Conservation (phyloP, 2,888 invertebrate species). For the Notodonta dromedarius region DNA sequence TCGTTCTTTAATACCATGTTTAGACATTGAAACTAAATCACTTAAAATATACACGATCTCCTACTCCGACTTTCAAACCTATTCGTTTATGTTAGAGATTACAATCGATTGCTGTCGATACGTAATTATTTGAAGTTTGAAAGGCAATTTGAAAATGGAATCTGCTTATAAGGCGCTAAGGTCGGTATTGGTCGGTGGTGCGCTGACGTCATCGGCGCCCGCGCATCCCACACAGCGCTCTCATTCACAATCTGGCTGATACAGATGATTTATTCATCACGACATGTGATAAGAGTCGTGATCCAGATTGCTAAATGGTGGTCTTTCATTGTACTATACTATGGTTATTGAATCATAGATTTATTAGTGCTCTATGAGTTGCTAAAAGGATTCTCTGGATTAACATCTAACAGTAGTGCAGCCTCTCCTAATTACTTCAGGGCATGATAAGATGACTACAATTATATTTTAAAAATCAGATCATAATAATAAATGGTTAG, state of each 20-base stretch:
- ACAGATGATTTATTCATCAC: constrained; percentile 70
- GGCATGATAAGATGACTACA: too few species aligned
- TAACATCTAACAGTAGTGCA: not conserved
- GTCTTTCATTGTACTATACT: constrained; percentile 38
- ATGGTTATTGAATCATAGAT: constrained; percentile 28
- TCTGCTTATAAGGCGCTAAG: constrained; percentile 49
- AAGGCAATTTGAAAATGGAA: constrained; percentile 46
- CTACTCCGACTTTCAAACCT: constrained; percentile 23
- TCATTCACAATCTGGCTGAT: constrained; percentile 56
- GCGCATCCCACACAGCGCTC: constrained; percentile 67
- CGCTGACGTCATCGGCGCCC: constrained; percentile 67
- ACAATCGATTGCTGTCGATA: constrained; percentile 15
- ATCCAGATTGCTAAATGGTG: constrained; percentile 53
- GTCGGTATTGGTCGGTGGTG: constrained; percentile 45
- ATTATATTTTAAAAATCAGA: too few species aligned
- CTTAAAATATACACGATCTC: constrained; percentile 15
- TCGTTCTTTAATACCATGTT: constrained; percentile 40
- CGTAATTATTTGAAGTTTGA: constrained; percentile 24
- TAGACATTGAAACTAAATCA: constrained; percentile 38
- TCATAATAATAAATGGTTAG: too few species aligned
- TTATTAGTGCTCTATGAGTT: constrained; percentile 13
- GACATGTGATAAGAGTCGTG: constrained; percentile 53
- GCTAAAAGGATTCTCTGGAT: constrained; percentile 13
- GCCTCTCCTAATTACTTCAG: not conserved
- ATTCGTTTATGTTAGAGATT: constrained; percentile 22